Percentiles rank a stretch among this genome's conserved stretches.
Conservation (phyloP, 2,113 vertebrate species). For the Coturnix japonica region DNA sequence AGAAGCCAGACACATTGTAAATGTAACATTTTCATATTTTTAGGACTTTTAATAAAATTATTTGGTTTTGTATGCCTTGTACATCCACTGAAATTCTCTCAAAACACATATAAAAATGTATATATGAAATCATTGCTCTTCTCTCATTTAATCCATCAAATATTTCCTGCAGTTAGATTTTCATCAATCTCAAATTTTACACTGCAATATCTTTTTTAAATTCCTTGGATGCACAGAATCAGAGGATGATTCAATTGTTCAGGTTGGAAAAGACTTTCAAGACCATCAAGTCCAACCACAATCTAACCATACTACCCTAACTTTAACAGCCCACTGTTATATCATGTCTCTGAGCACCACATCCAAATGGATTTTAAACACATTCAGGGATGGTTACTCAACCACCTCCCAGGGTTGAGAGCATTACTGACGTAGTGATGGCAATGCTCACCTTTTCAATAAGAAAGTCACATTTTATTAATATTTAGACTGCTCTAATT, state of each 20-base stretch:
- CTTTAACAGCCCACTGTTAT: too few species aligned
- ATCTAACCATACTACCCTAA: too few species aligned
- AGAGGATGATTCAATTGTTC: too few species aligned
- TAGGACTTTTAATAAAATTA: not conserved
- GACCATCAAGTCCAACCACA: too few species aligned
- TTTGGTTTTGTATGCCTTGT: not conserved
- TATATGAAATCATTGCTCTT: not conserved
- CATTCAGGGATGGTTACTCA: too few species aligned
- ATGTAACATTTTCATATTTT: not conserved
- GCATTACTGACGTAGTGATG: not conserved
- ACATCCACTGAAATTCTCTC: not conserved
- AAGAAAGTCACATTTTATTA: not conserved
- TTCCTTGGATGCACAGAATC: not conserved
- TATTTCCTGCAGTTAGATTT: not conserved
- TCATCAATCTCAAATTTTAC: not conserved
- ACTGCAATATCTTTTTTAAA: not conserved
- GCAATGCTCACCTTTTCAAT: not conserved
- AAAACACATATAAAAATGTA: not conserved
- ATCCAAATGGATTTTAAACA: too few species aligned
- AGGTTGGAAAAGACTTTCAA: too few species aligned
- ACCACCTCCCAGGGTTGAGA: too few species aligned
- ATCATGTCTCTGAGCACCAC: too few species aligned
- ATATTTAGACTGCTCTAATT: not conserved
- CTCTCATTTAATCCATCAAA: not conserved
- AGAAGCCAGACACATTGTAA: not conserved